Evolutionary conservation across 2,888 invertebrate genomes (phyloP), one percentile per base, ranked within the genome.

Genomic region (Tupiocoris notatus): DNA sequence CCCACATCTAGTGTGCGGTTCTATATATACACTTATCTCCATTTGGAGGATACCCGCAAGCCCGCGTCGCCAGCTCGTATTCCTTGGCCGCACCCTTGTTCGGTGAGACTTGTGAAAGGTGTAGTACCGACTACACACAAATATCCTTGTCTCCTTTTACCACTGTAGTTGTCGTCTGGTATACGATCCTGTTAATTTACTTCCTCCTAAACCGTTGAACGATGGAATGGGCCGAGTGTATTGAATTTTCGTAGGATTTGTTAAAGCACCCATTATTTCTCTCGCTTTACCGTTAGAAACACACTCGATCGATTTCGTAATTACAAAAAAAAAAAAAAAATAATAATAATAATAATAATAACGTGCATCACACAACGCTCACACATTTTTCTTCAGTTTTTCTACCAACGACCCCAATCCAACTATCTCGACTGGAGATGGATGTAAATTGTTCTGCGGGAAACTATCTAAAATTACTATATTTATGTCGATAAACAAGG

Each of bases 21-120:
- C 57, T 24, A 54, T 58, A 23, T 21, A 67, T 39, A 20, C 70
- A 70, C 70, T 70, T 59, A 70, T 70, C 70, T 70, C 59, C 70
- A 59, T 70, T 59, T 39, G 20, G 18, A 25, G 39, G 3, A 39
- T 39, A 25, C 39, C 25, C 25, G n/a, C 63, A n/a, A 17, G 63
- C 63, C 21, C 63, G 25, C 39, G 25, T 25, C 25, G 16, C 65
- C 25, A 39, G 12, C 12, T 65, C 65, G 65, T 20, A 24, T 39
- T 24, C 16, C 21, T 63, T 63, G 16, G n/a, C 21, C n/a, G 12
- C 20, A 18, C 65, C 39, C 25, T 6, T 24, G 24, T 39, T 65
- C 65, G 18, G 39, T 20, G 23, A 24, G n/a, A 3, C 39, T 12
- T 7, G 39, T 7, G 39, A 39, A 39, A 39, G 39, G 39, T n/a